A percentile compares a stretch with the other conserved stretches of the same genome.
These are phyloP conservation scores for Procambarus clarkii DNA, from an alignment of 1,140 invertebrate species.

Conservation along the genomic window DNA sequence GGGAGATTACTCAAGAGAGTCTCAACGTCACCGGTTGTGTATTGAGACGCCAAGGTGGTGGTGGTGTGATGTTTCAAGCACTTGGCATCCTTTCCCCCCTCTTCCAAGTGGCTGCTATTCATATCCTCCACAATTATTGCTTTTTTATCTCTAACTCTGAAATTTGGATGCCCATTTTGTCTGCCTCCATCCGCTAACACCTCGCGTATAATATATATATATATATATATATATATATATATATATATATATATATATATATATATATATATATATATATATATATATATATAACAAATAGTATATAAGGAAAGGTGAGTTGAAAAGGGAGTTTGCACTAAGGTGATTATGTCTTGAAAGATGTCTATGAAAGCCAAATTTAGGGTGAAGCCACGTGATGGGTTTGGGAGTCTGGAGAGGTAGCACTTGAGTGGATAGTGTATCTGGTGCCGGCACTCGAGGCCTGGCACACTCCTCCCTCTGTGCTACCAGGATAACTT, in stretches of 20 bases:
- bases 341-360: background rate
- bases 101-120: background rate
- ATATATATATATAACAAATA: no score
- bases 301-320: background rate
- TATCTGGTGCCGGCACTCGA: background rate
- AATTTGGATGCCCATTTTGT: background rate
- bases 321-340: background rate
- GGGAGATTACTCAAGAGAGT: background rate
- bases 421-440: background rate
- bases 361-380: background rate
- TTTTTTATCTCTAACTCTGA: background rate
- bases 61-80: background rate
- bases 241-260: no score
- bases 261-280: no score
- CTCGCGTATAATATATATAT: no score
- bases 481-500: background rate
- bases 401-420: background rate
- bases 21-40: background rate
- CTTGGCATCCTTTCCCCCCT: background rate
- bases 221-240: no score
- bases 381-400: background rate
- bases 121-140: conserved; percentile 1
- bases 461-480: background rate
- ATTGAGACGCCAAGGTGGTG: background rate
- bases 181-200: background rate